A percentile compares a stretch with the other conserved stretches of the same genome.
Evolutionary conservation across 2,888 invertebrate genomes (phyloP).

Genomic region (Tuberolachnus salignus): DNA sequence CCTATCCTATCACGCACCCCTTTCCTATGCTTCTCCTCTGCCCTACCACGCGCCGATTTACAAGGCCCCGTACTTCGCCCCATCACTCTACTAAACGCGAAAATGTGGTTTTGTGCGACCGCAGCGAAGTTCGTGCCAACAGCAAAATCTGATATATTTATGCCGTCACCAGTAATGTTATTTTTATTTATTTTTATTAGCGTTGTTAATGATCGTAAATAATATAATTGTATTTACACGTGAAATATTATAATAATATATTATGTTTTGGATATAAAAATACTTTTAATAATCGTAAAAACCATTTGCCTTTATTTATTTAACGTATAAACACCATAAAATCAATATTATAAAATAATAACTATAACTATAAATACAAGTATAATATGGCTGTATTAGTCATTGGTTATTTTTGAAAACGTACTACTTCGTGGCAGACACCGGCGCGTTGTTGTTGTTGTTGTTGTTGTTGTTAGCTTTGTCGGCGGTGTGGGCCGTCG

Average conservation of each 20-base stretch:
- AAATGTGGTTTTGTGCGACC: too few relatives aligned
- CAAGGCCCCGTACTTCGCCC: slow-evolving; percentile 39
- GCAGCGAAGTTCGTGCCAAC: too few relatives aligned
- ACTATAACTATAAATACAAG: too few relatives aligned
- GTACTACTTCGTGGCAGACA: slow-evolving; percentile 13
- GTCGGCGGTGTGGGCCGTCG: background rate
- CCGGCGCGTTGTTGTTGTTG: slow-evolving; percentile 7
- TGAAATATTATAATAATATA: background rate
- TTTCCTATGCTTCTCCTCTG: slow-evolving; percentile 22
- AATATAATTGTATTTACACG: too few relatives aligned
- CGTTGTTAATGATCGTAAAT: slow-evolving; percentile 5
- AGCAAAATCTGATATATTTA: background rate
- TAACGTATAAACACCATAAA: too few relatives aligned
- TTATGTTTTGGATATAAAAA: background rate
- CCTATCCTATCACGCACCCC: slow-evolving; percentile 36
- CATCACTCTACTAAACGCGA: slow-evolving; percentile 23
- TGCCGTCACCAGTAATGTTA: background rate
- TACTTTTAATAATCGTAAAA: background rate
- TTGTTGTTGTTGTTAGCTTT: background rate
- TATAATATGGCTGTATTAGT: too few relatives aligned
- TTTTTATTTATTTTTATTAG: background rate
- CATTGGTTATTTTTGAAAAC: background rate
- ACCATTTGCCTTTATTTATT: too few relatives aligned
- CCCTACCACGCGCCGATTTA: slow-evolving; percentile 42
- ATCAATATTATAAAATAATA: too few relatives aligned